Evolutionary conservation across 2,888 invertebrate species (phyloP).

Genomic region (Drosophila merina): DNA sequence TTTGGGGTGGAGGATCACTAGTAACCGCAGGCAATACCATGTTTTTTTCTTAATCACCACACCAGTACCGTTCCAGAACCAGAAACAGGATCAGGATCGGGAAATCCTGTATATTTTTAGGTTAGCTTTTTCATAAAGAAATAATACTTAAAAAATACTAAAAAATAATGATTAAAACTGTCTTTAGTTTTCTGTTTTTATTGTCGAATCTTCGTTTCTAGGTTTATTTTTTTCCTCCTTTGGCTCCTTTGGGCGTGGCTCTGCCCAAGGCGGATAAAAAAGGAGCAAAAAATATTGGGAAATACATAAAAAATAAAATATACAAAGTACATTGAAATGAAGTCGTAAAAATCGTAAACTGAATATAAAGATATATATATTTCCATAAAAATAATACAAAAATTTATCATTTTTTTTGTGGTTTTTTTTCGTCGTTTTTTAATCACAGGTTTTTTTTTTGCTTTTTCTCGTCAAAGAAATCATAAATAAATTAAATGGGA

Average conservation of each 20-base stretch:
- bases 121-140: neutral
- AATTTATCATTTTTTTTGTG: slow-evolving; percentile 18
- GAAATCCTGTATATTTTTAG: neutral
- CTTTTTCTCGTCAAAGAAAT: slow-evolving; percentile 41
- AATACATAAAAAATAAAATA: slow-evolving; percentile 32
- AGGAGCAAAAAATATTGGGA: slow-evolving; percentile 32
- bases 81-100: neutral
- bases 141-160: neutral
- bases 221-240: slow-evolving; percentile 17
- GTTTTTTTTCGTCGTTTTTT: slow-evolving; percentile 33
- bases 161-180: slow-evolving; percentile 27
- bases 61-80: slow-evolving; percentile 14
- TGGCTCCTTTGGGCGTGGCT: slow-evolving; percentile 22
- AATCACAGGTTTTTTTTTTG: slow-evolving; percentile 64
- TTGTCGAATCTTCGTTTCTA: slow-evolving; percentile 50
- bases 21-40: slow-evolving; percentile 63
- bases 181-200: slow-evolving; percentile 51
- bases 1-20: neutral
- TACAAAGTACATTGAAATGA: slow-evolving; percentile 48
- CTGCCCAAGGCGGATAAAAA: slow-evolving; percentile 36
- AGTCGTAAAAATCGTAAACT: slow-evolving; percentile 45
- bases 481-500: slow-evolving; percentile 46
- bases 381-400: slow-evolving; percentile 59
- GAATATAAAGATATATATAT: slow-evolving; percentile 41
- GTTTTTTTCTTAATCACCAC: slow-evolving; percentile 29